phyloP scores from a whole-genome alignment of 1,140 invertebrate genomes.

The Hormaphis cornu region DNA sequence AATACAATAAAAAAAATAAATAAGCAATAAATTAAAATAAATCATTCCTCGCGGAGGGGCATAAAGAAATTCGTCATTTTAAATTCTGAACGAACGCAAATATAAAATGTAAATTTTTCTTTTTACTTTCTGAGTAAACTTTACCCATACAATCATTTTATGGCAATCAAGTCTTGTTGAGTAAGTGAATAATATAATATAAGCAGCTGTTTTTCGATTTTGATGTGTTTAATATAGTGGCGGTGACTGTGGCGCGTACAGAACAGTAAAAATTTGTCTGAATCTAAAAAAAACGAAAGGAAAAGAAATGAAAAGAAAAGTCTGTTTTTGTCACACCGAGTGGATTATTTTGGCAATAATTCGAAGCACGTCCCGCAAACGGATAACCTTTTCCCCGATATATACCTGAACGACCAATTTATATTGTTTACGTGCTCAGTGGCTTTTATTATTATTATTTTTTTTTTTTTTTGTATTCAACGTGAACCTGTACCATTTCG shows the following conservation, averaged over 20 bases:
- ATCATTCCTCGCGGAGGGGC: too few relatives aligned
- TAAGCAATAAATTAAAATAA: too few relatives aligned
- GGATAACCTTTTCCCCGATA: conserved; percentile 17
- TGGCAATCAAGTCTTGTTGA: too few relatives aligned
- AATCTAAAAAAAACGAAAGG: neutral
- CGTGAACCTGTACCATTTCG: neutral
- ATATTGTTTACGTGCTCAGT: conserved; percentile 16
- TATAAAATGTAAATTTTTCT: too few relatives aligned
- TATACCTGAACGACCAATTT: conserved; percentile 29
- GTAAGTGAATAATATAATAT: neutral
- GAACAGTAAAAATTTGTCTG: neutral
- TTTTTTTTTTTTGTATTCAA: neutral
- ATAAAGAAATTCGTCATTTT: too few relatives aligned
- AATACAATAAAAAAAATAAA: too few relatives aligned
- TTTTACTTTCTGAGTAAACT: too few relatives aligned
- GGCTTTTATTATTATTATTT: neutral
- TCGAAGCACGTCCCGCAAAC: conserved; percentile 16
- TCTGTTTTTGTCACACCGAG: conserved; percentile 28
- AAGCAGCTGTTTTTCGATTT: neutral
- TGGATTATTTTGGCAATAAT: conserved; percentile 28
- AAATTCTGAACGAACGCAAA: too few relatives aligned
- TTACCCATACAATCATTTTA: too few relatives aligned
- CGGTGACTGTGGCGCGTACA: neutral
- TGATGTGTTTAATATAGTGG: neutral
- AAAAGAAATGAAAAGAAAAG: neutral